phyloP scores from a whole-genome alignment of 2,113 vertebrate genomes.

The Brevimyrus niger region DNA sequence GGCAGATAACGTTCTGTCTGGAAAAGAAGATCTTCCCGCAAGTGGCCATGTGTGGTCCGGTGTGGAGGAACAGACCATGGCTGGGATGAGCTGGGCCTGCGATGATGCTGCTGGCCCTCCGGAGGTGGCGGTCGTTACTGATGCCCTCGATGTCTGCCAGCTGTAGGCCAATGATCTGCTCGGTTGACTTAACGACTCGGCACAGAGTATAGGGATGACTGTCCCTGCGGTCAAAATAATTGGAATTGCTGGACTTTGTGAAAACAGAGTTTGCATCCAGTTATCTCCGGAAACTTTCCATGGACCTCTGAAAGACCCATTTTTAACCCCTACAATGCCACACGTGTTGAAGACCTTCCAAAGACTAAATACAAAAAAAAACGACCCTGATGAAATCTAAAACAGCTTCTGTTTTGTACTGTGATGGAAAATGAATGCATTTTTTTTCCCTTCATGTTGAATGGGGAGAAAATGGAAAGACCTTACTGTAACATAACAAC shows the following conservation, averaged over 20 bases:
- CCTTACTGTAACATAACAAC: neutral
- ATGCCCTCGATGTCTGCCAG: neutral
- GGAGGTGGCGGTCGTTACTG: neutral
- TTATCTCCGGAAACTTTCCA: neutral
- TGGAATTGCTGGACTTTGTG: neutral
- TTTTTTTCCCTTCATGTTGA: neutral
- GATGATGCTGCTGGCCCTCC: neutral
- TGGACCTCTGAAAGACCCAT: neutral
- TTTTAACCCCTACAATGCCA: neutral
- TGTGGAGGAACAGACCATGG: neutral
- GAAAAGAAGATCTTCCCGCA: neutral
- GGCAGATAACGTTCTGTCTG: neutral
- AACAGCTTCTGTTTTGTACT: neutral
- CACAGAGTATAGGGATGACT: neutral
- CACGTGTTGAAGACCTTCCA: neutral
- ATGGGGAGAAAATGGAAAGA: neutral
- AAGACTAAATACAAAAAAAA: neutral
- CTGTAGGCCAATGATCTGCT: neutral
- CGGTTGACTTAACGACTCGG: neutral
- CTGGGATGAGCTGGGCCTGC: neutral
- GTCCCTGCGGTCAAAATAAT: neutral
- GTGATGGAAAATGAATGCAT: neutral
- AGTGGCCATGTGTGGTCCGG: neutral
- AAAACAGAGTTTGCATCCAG: neutral
- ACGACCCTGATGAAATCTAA: neutral